Evolutionary conservation across 2,888 invertebrate genomes (phyloP), one percentile per base, ranked within the genome.

Genomic region (Harpagoxenus sublaevis): DNA sequence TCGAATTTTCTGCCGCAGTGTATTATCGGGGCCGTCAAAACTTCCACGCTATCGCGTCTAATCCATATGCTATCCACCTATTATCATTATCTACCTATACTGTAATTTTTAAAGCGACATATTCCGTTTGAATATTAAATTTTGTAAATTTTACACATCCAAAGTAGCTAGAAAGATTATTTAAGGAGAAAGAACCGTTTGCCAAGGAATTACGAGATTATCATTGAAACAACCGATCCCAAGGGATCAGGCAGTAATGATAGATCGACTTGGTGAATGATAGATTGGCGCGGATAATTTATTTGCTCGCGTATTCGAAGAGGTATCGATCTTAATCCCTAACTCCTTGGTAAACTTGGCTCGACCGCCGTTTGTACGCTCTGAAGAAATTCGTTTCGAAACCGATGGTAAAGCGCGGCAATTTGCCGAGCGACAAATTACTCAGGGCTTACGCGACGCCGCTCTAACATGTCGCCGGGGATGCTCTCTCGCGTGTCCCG

Each of bases 341-440:
- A 68, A 55, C 42, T 42, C 42, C n/a, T 68, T 8, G 42, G 39
- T 4, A 28, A 66, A 66, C 51, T 63, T 28, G 35, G 10, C 42
- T 28, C 3, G 35, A 0, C n/a, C 42, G 0, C 28, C n/a, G 12
- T 42, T 78, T 55, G 60, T 42, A 42, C 5, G 28, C 28, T 6
- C 28, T 6, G 53, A 28, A 68, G 42, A 78, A 68, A 68, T 68
- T 68, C 53, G 53, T 42, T 45, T 8, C 42, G 12, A 35, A 66
- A 4, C 18, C 53, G 42, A 77, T 28, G 51, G 42, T 55, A 68
- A 68, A 78, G 28, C 15, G n/a, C 12, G 31, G 28, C 70, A 68
- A 68, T 78, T 78, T 78, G 9, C 68, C 42, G 31, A 3, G 63
- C 63, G 35, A 55, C 77, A 68, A 78, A 78, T 78, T 78, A 53